phyloP scores from a whole-genome alignment of 2,113 vertebrate genomes.

The Gadus chalcogrammus region DNA sequence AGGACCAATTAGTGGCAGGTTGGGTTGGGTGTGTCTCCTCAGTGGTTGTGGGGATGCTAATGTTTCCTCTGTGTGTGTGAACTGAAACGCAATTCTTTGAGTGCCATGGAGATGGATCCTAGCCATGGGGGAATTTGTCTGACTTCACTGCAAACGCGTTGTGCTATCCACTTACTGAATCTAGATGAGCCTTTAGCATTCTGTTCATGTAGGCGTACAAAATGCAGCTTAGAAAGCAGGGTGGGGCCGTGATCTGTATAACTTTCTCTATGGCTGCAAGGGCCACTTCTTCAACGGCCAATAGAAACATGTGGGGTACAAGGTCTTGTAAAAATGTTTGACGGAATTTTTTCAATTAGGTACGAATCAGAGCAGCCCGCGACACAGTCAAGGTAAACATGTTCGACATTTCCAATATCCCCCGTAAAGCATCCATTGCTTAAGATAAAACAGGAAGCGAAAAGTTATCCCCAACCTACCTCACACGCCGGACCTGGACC shows the following conservation, averaged over 20 bases:
- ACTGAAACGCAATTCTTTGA: constrained; percentile 22
- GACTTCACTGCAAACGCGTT: too few species aligned
- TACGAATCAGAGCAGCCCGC: constrained; percentile 25
- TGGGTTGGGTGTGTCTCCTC: constrained; percentile 9
- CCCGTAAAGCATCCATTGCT: constrained; percentile 65
- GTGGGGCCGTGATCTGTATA: too few species aligned
- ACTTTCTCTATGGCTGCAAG: too few species aligned
- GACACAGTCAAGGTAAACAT: constrained; percentile 17
- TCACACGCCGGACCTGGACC: constrained; percentile 77
- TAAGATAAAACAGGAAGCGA: constrained; percentile 82
- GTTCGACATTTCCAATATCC: constrained; percentile 38
- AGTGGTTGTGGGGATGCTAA: constrained; percentile 13
- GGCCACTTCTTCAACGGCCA: too few species aligned
- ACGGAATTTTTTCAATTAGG: constrained; percentile 28
- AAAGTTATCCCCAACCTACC: constrained; percentile 63
- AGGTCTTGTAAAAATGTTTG: too few species aligned
- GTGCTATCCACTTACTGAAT: too few species aligned
- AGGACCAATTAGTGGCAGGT: constrained; percentile 19
- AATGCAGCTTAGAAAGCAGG: constrained; percentile 7
- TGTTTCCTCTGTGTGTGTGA: constrained; percentile 32
- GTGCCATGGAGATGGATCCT: too few species aligned
- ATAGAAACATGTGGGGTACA: too few species aligned
- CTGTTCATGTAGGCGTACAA: too few species aligned
- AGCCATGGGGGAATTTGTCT: too few species aligned
- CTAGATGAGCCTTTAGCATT: too few species aligned